Base-by-base conservation (phyloP, 2,888 invertebrate genomes). In the Drosophila helvetica region DNA sequence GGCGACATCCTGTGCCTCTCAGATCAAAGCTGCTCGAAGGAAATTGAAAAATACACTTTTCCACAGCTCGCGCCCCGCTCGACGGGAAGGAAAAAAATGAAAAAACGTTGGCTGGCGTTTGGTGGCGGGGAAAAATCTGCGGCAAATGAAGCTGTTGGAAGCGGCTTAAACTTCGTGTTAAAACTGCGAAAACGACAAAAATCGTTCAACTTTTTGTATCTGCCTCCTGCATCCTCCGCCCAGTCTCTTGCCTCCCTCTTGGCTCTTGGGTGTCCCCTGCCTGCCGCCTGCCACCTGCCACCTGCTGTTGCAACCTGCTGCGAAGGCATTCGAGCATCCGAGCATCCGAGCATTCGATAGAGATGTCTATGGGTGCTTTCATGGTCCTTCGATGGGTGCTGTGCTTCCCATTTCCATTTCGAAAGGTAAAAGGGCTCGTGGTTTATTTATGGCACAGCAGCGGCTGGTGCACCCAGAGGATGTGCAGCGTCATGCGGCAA, bases 41-140 rank as follows among this genome's bases (percentile, higher is more conserved):
- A 83, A 83, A 83, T 83, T 80, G 78, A 86, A 83, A 82, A 80
- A 80, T 64, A 74, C 45, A 79, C 74, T 76, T 69, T 73, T 63
- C 33, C 33, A 12, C 56, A 52, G 51, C 27, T 22, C 60, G 33
- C 30, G 25, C 12, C 38, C 42, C 25, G 25, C 25, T 7, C 22
- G 22, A 56, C 27, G 10, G 42, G n/a, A 43, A 27, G 22, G 42
- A 22, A 45, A 52, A 52, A 4, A 18, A 10, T 9, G 25, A 5
- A 25, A 45, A 12, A 22, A 46, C n/a, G 22, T 17, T 18, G 17
- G 30, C n/a, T n/a, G n/a, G n/a, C n/a, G 43, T 12, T 5, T 1
- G 33, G 12, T 0, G 15, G 33, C 5, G 5, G 12, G 33, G 15
- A 5, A 4, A 15, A 15, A 33, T 4, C 5, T 33, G 15, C 30